phyloP scores from a whole-genome alignment of 1,140 invertebrate species.

The Pseudoatta argentina region DNA sequence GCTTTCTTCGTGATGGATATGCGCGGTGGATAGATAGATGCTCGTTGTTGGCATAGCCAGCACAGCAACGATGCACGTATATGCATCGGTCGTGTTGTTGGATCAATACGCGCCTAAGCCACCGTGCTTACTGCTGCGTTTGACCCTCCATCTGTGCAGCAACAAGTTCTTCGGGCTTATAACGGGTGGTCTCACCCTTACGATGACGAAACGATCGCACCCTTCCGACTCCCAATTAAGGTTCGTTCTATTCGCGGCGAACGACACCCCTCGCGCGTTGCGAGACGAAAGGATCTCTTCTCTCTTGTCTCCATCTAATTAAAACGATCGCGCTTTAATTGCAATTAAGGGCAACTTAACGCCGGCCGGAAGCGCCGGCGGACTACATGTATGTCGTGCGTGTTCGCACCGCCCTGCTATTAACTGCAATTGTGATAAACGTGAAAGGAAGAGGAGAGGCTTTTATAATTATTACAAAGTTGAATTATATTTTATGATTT shows the following conservation, averaged over 20 bases:
- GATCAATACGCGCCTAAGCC: conserved; percentile 72
- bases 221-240: conserved; percentile 65
- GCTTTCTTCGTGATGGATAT: conserved; percentile 32
- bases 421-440: conserved; percentile 42
- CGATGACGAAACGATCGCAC: neutral
- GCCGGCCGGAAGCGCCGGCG: conserved; percentile 10
- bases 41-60: conserved; percentile 36
- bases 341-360: conserved; percentile 66
- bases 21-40: conserved; percentile 25
- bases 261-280: conserved; percentile 1
- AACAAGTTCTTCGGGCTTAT: conserved; percentile 70
- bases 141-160: conserved; percentile 68
- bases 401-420: conserved; percentile 28
- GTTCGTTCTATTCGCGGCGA: conserved; percentile 54
- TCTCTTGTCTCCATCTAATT: conserved; percentile 63
- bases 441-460: conserved; percentile 28
- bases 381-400: conserved; percentile 18
- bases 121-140: conserved; percentile 64
- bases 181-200: conserved; percentile 63
- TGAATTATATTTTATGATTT: conserved; percentile 4
- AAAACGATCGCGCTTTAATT: conserved; percentile 66
- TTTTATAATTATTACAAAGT: conserved; percentile 15
- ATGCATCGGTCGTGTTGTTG: conserved; percentile 65
- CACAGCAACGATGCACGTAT: conserved; percentile 66
- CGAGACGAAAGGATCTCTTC: conserved; percentile 24